Percentiles rank a stretch among this genome's conserved stretches.
Conservation (phyloP, 2,113 vertebrate genomes). For the Ageneiosus marmoratus region DNA sequence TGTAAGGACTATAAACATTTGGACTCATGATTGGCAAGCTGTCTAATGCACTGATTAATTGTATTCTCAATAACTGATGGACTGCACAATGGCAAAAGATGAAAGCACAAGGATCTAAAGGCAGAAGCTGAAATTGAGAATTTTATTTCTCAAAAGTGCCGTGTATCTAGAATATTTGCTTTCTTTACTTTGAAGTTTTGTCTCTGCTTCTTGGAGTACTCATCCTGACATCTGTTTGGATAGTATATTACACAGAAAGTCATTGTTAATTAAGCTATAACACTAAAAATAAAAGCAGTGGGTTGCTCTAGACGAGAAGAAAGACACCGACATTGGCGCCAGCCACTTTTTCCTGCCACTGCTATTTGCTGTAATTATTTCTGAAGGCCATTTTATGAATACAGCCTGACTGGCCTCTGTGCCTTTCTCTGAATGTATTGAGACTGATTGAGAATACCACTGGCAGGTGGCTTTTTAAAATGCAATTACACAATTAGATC, state of each 20-base stretch:
- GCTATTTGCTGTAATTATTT: constrained; percentile 45
- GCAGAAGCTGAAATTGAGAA: background rate
- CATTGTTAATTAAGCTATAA: constrained; percentile 18
- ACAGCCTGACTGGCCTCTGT: constrained; percentile 30
- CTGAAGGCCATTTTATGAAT: constrained; percentile 53
- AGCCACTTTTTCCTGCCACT: constrained; percentile 21
- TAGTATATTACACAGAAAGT: constrained; percentile 25
- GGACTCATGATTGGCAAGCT: background rate
- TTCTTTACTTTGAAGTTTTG: constrained; percentile 7
- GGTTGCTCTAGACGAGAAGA: constrained; percentile 8
- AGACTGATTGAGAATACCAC: constrained; percentile 43
- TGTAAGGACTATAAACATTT: constrained; percentile 11
- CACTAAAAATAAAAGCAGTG: background rate
- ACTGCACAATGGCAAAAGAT: background rate
- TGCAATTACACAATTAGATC: constrained; percentile 49
- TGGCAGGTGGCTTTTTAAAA: constrained; percentile 54
- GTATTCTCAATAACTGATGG: background rate
- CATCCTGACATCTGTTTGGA: constrained; percentile 23
- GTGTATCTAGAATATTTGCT: background rate
- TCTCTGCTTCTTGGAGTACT: background rate
- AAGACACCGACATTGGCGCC: background rate
- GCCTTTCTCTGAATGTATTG: constrained; percentile 29
- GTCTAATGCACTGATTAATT: background rate
- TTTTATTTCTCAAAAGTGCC: background rate
- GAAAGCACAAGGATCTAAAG: background rate